Base-by-base conservation (phyloP, 2,113 vertebrate genomes). In the Felis chaus region DNA sequence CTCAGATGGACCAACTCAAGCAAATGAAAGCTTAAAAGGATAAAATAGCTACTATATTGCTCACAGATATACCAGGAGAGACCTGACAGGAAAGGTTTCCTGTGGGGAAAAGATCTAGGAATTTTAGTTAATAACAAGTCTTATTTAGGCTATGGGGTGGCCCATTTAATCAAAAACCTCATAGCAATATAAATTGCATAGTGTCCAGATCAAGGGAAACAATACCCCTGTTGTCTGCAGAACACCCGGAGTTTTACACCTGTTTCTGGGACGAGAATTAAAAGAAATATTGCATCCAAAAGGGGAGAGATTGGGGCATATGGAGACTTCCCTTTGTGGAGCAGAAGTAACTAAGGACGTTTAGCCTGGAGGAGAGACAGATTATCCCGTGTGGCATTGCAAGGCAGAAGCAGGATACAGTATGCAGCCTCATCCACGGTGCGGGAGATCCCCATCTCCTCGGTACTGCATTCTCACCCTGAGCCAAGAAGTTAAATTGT, bases 261-360 rank as follows among this genome's bases (percentile, higher is more conserved):
- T 68, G 15, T 63, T 82, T 82, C 71, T 18, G 12, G 14, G 3
- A 2, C 36, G 50, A 88, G 80, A 95, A 79, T 95, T 57, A 92
- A 85, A 91, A 68, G 39, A 93, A 92, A 87, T 68, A 86, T 68
- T 73, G 87, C 55, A 69, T 83, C 39, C 39, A 68, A 92, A 88
- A 74, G 36, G 15, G 8, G 4, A 27, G 27, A 16, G 18, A 90
- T 11, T 63, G 71, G 25, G 31, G 29, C n/a, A n/a, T 14, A 3
- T 78, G 53, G 65, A 85, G 87, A 79, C 71, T 78, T 48, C 19
- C 41, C 39, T 92, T 80, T 71, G 15, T 61, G 83, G 10, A 69
- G 57, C 3, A 29, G 50, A 36, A 61, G 39, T 65, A 71, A 85
- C 33, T 14, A 53, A 95, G 18, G 21, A 13, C 27, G 45, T 7